A percentile compares a stretch with the other conserved stretches of the same genome.
Evolutionary conservation across 1,140 invertebrate species (phyloP).

Genomic region (Cecropterus lyciades): DNA sequence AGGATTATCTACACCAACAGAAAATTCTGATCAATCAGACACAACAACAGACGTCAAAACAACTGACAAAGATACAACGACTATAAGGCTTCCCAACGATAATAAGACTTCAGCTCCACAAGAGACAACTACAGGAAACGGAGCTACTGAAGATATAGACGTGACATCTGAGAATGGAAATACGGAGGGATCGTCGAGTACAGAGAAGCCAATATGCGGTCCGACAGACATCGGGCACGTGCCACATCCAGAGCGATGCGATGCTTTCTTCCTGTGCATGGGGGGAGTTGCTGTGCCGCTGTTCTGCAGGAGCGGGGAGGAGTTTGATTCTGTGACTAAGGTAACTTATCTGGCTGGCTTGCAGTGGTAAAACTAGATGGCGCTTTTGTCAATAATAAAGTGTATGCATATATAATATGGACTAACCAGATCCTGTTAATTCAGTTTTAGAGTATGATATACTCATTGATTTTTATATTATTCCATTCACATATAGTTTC

Average conservation of each 20-base stretch:
- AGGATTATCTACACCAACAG: too few relatives aligned
- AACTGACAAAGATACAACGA: too few relatives aligned
- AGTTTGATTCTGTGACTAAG: neutral
- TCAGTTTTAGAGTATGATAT: too few relatives aligned
- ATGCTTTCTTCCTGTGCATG: slow-evolving; percentile 37
- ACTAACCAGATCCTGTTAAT: too few relatives aligned
- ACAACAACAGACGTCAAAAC: too few relatives aligned
- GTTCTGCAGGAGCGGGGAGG: slow-evolving; percentile 33
- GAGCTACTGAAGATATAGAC: neutral
- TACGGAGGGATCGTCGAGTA: neutral
- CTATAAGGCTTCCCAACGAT: too few relatives aligned
- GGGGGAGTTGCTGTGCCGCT: slow-evolving; percentile 29
- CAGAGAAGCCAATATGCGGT: slow-evolving; percentile 41
- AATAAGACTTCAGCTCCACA: neutral
- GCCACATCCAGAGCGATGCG: slow-evolving; percentile 31
- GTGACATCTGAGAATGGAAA: neutral
- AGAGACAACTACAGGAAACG: neutral
- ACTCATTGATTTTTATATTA: too few relatives aligned
- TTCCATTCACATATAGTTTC: too few relatives aligned
- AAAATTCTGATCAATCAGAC: too few relatives aligned
- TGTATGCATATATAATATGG: too few relatives aligned
- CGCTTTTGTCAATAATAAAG: too few relatives aligned
- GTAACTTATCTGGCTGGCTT: neutral
- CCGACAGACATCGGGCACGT: slow-evolving; percentile 29
- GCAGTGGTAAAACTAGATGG: too few relatives aligned